Base-by-base conservation (phyloP, 2,797 vertebrate genomes). In the Cyprinodon diabolis region DNA sequence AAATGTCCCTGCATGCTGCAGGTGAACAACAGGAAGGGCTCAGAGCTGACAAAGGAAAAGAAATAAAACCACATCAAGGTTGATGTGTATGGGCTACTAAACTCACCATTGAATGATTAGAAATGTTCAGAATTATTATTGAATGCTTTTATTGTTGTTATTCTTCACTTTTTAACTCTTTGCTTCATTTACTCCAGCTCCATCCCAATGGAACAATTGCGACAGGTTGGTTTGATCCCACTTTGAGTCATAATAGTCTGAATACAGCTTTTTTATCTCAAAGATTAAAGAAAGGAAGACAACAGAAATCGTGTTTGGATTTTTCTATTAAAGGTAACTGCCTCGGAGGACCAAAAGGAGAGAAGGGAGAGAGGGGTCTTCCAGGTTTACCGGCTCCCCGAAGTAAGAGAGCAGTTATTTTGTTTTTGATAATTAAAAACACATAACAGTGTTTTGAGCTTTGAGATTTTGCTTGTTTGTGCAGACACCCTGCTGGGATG, bases 311-410 rank as follows among this genome's bases (percentile, higher is more conserved):
- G 43, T 43, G 40, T 23, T 65, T 37, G 35, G 0, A 5, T 45
- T 73, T 76, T 45, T 77, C 52, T 82, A 11, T 78, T 43, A 4
- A 77, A 93, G 93, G 90, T 13, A 81, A 87, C 81, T 92, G 91
- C 79, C 84, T 80, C 86, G 90, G 89, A 0, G 88, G 92, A 54
- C 55, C 86, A 2, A 98, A 97, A 93, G 98, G 97, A 89, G 96
- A 98, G 63, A 98, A 96, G 69, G 98, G 98, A 49, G 96, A 97
- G 49, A 91, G 87, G 75, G 98, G 98, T 2, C 79, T 92, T 76
- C 95, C 96, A 66, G 98, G 97, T 62, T 86, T 93, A 25, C 96
- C 96, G 1, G 95, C 95, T 10, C 71, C 81, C 47, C 13, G 68
- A 66, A 72, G 93, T 95, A 62, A 90, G n/a, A 45, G 14, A 60